Evolutionary conservation across 2,797 vertebrate genomes (phyloP), one percentile per base, ranked within the genome.

Genomic region (Danio tinwini): DNA sequence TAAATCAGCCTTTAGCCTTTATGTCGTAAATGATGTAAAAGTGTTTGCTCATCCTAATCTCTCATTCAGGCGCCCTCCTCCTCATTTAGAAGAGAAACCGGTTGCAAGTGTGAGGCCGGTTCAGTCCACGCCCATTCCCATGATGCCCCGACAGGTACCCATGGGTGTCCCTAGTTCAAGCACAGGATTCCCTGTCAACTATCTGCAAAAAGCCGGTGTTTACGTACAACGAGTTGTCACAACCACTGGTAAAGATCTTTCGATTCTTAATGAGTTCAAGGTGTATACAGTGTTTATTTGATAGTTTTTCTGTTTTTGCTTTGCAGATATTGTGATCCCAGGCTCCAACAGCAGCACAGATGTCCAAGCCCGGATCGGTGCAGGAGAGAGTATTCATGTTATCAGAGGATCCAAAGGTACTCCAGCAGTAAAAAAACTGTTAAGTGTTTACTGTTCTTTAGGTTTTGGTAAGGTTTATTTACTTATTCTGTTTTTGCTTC

Each of bases 341-440:
- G 98, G 98, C 90, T 94, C 96, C 74, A 97, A 99, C 87, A 98
- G 96, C 83, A 92, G 95, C 70, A 97, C 96, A 16, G 98, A 99
- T 72, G 96, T 98, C 55, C 98, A 99, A 90, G 98, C 98, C 61
- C 94, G 96, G 81, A 99, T 99, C 82, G 96, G 93, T 76, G 97
- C 97, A 74, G 98, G 98, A 0, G 98, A 99, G 90, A 98, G 96
- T 86, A 98, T 99, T 88, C 98, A 99, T 63, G 95, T 99, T 56
- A 99, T 99, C 86, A 93, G 95, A 85, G 98, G 98, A 82, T 98
- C 97, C 0, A 99, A 99, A 96, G 98, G 98, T 99, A 90, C 17
- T 5, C 58, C 7, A n/a, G 5, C 44, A 14, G 13, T 50, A 70
- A 29, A 16, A 16, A 53, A 53, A 5, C 17, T 21, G 40, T 45